Evolutionary conservation across 2,113 vertebrate genomes (phyloP).

Genomic region (Casuarius casuarius): DNA sequence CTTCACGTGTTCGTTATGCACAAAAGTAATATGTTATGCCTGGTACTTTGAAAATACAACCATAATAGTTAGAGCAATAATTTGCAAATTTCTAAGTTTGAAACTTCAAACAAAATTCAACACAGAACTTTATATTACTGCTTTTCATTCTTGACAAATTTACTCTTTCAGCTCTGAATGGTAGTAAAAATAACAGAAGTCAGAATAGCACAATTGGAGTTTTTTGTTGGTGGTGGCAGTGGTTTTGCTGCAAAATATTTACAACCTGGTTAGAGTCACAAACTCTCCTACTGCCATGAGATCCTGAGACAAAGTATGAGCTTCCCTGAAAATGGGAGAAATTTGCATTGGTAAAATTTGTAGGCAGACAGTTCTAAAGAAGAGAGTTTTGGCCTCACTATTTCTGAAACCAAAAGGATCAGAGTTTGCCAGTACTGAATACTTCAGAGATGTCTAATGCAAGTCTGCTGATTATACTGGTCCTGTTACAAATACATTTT

Average conservation of each 20-base stretch:
- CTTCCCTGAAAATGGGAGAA: background rate
- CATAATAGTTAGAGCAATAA: background rate
- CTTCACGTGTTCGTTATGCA: background rate
- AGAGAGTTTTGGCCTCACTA: background rate
- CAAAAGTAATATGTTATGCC: background rate
- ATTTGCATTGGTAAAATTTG: background rate
- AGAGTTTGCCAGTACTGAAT: background rate
- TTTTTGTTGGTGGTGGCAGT: background rate
- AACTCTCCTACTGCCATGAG: background rate
- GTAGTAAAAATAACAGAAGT: background rate
- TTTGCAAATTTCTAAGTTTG: background rate
- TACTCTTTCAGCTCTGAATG: background rate
- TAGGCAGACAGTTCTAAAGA: background rate
- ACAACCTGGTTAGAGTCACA: background rate
- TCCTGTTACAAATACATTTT: background rate
- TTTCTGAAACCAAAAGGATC: background rate
- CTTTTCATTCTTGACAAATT: background rate
- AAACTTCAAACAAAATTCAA: background rate
- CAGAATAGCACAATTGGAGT: background rate
- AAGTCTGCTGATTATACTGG: background rate
- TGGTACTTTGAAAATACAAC: background rate
- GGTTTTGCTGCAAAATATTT: background rate
- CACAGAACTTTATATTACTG: background rate
- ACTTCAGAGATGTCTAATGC: background rate
- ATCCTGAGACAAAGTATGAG: background rate